Evolutionary conservation across 2,797 vertebrate genomes (phyloP).

Genomic region (Cottoperca gobio): DNA sequence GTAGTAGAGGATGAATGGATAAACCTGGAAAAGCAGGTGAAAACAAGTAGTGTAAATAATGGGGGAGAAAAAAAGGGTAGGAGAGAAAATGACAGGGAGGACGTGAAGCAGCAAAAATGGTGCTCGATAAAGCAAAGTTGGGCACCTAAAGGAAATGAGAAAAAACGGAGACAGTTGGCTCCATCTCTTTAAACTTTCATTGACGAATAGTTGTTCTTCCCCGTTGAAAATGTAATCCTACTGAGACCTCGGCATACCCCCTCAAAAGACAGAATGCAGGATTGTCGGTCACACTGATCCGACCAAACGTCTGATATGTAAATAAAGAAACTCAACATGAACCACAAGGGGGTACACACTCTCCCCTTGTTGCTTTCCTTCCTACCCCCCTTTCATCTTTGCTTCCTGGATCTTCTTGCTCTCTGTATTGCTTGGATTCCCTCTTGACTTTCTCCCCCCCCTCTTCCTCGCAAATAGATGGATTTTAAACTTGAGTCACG

Average conservation of each 20-base stretch:
- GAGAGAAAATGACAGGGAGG: background rate
- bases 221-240: slow-evolving; percentile 8
- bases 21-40: background rate
- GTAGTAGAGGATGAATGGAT: background rate
- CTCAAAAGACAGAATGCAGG: slow-evolving; percentile 15
- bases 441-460: slow-evolving; percentile 10
- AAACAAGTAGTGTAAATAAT: background rate
- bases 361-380: slow-evolving; percentile 5
- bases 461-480: too few species aligned
- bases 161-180: background rate
- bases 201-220: slow-evolving; percentile 6
- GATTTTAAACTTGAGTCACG: slow-evolving; percentile 15
- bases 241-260: background rate
- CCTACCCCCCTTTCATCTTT: slow-evolving; percentile 37
- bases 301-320: slow-evolving; percentile 39
- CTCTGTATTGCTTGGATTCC: slow-evolving; percentile 21
- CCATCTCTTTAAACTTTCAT: slow-evolving; percentile 8
- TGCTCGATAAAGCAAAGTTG: background rate
- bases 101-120: background rate
- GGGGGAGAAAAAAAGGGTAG: too few species aligned
- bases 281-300: slow-evolving; percentile 21
- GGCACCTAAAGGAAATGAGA: background rate
- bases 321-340: slow-evolving; percentile 21
- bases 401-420: slow-evolving; percentile 6
- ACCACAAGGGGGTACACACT: slow-evolving; percentile 10